phyloP scores from a whole-genome alignment of 2,888 invertebrate species.

The Sympetrum striolatum region DNA sequence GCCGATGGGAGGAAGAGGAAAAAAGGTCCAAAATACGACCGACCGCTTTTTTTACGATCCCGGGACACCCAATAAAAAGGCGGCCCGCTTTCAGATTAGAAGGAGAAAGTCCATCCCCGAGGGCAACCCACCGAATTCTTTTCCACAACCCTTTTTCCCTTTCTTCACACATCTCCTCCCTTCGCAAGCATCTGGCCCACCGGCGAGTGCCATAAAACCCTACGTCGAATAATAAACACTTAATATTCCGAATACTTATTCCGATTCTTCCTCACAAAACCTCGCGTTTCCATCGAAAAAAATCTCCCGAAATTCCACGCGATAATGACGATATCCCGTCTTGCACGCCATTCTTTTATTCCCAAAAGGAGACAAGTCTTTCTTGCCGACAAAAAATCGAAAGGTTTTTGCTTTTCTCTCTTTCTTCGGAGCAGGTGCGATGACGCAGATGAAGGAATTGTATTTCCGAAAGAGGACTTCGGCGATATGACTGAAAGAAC shows the following conservation, averaged over 20 bases:
- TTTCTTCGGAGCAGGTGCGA: too few species aligned
- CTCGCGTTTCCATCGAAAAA: too few species aligned
- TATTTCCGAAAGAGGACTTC: too few species aligned
- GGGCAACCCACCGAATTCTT: not conserved
- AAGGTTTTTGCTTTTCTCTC: too few species aligned
- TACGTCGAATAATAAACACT: conserved; percentile 13
- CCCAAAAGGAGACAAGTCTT: too few species aligned
- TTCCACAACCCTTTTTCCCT: not conserved
- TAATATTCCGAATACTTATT: conserved; percentile 31
- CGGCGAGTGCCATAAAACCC: not conserved
- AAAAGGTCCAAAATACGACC: not conserved
- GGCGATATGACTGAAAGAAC: too few species aligned
- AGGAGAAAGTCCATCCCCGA: not conserved
- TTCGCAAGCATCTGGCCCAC: not conserved
- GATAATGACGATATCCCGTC: too few species aligned
- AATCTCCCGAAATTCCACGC: too few species aligned
- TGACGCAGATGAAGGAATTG: too few species aligned
- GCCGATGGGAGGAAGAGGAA: not conserved
- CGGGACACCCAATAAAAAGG: conserved; percentile 12
- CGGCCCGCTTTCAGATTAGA: conserved; percentile 12
- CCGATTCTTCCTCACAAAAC: not conserved
- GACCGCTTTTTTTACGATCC: conserved; percentile 9
- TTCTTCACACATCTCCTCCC: not conserved
- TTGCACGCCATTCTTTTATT: too few species aligned
- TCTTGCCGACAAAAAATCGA: too few species aligned